Base-by-base conservation (phyloP, 2,888 invertebrate species). In the Himalopsyche kuldschensis region DNA sequence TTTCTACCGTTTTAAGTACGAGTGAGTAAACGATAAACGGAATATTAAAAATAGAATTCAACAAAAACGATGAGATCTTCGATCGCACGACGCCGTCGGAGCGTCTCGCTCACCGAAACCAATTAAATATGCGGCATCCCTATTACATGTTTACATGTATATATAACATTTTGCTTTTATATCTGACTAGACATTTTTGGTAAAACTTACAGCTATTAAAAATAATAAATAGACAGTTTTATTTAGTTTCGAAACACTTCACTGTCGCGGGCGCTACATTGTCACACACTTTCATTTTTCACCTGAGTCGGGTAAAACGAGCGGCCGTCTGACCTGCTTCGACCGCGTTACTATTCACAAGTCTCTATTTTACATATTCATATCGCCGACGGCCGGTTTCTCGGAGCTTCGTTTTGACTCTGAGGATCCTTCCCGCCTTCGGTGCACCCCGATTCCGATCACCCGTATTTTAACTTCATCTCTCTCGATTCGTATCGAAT, bases 1-100 rank as follows among this genome's bases (percentile, higher is more conserved):
- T 79, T 82, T 78, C 84, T 85, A 84, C 84, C 27, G 84, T 55
- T 69, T 84, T 85, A 82, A 85, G 80, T 84, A 84, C 84, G 75
- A 79, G 69, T 69, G 69, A 69, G 69, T 69, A 69, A 69, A 27
- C 69, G 69, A 30, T 69, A 69, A 69, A 69, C 69, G 27, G 24
- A 69, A 69, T 69, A 69, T 69, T 69, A 69, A 69, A 69, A 69
- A 69, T 69, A 69, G 27, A 69, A 69, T 69, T 55, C 55, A 55
- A 55, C 55, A 55, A 55, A 55, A 55, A 55, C 27, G 69, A 69
- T 69, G 69, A 69, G 69, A 69, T 69, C 69, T 69, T 69, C 69
- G 11, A 69, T 69, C 27, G 69, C 20, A 69, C 11, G 69, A 69
- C 69, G 69, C 69, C 10, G 15, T 69, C 69, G 20, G 35, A 41